These are phyloP conservation scores for Diloba caeruleocephala DNA, from an alignment of 2,888 invertebrate genomes.

Conservation along the genomic window DNA sequence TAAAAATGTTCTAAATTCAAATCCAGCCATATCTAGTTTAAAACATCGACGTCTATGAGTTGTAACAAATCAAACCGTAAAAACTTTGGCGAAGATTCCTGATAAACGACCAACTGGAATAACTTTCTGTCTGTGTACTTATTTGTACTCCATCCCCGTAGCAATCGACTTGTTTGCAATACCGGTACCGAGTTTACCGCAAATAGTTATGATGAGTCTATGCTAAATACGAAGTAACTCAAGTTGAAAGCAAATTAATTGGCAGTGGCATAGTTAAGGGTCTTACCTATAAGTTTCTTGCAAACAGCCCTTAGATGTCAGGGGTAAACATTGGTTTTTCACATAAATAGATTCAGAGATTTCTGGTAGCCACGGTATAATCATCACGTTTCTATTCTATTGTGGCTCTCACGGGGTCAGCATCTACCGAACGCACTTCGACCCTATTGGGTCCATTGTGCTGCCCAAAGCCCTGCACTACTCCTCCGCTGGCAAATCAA, in stretches of 20 bases:
- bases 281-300: conserved; percentile 20
- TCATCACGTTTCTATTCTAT: too few relatives aligned
- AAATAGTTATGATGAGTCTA: conserved; percentile 40
- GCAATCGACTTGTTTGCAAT: conserved; percentile 47
- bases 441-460: too few relatives aligned
- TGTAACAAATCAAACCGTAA: conserved; percentile 86
- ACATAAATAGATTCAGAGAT: too few relatives aligned
- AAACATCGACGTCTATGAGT: conserved; percentile 55
- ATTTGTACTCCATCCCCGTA: conserved; percentile 82
- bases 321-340: too few relatives aligned
- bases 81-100: conserved; percentile 82
- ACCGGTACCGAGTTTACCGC: conserved; percentile 2
- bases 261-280: conserved; percentile 8
- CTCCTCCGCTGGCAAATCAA: too few relatives aligned
- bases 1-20: background rate
- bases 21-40: conserved; percentile 54
- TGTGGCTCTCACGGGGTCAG: too few relatives aligned
- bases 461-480: too few relatives aligned
- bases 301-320: conserved; percentile 1
- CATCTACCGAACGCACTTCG: too few relatives aligned
- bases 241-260: conserved; percentile 39
- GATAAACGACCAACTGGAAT: conserved; percentile 79
- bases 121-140: conserved; percentile 79
- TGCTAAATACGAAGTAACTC: conserved; percentile 41
- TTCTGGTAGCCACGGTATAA: too few relatives aligned